phyloP scores from a whole-genome alignment of 2,113 vertebrate species.

The Austrofundulus limnaeus region DNA sequence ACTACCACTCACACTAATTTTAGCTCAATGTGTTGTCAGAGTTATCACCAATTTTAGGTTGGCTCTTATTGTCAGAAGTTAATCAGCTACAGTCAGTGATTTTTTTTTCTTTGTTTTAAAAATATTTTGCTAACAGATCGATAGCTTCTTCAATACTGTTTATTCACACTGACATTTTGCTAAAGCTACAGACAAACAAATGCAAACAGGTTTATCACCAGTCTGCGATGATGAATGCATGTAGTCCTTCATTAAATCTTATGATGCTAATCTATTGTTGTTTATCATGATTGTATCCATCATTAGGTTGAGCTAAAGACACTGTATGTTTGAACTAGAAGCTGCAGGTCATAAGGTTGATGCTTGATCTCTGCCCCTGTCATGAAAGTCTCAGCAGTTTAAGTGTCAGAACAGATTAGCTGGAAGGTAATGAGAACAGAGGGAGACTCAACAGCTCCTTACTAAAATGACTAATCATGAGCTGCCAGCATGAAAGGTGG shows the following conservation, averaged over 20 bases:
- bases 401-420: slow-evolving; percentile 27
- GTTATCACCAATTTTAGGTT: too few species aligned
- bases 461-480: background rate
- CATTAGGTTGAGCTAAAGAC: background rate
- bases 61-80: too few species aligned
- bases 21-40: too few species aligned
- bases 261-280: slow-evolving; percentile 27
- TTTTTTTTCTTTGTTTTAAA: too few species aligned
- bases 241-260: slow-evolving; percentile 6
- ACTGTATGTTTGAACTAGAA: background rate
- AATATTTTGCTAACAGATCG: too few species aligned
- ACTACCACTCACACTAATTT: too few species aligned
- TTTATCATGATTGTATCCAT: background rate
- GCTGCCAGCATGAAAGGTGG: too few species aligned
- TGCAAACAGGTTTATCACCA: too few species aligned
- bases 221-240: background rate
- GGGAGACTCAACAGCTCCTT: background rate
- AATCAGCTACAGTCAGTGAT: too few species aligned
- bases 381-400: slow-evolving; percentile 19
- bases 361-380: background rate
- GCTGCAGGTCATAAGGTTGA: slow-evolving; percentile 8
- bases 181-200: too few species aligned
- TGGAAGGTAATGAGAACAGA: slow-evolving; percentile 10
- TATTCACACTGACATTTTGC: too few species aligned
- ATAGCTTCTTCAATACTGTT: too few species aligned